Percentiles rank a stretch among this genome's conserved stretches.
Evolutionary conservation across 2,113 vertebrate species (phyloP).

Genomic region (Dendrocopos noguchii): DNA sequence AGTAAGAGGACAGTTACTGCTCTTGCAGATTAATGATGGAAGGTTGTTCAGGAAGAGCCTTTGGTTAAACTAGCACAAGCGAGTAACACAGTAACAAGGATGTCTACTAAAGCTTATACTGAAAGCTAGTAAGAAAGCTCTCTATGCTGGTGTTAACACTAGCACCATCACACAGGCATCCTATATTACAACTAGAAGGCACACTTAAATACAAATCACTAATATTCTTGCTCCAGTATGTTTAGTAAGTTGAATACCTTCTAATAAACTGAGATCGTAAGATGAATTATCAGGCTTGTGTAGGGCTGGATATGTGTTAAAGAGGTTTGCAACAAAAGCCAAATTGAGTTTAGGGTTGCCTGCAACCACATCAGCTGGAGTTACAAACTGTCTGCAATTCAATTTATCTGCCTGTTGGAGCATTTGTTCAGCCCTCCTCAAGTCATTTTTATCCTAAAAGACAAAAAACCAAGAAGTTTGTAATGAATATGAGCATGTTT

Average conservation of each 20-base stretch:
- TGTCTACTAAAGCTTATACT: background rate
- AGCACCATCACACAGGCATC: background rate
- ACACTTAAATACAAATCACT: background rate
- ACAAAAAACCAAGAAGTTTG: constrained; percentile 12
- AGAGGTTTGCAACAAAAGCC: constrained; percentile 96
- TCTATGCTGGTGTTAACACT: background rate
- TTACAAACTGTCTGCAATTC: constrained; percentile 96
- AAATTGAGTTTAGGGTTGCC: constrained; percentile 97
- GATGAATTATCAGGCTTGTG: constrained; percentile 74
- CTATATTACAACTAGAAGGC: background rate
- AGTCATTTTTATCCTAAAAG: constrained; percentile 84
- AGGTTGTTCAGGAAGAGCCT: constrained; percentile 7
- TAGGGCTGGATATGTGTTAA: constrained; percentile 89
- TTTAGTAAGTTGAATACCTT: constrained; percentile 78
- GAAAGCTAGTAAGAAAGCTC: background rate
- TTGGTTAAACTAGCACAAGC: background rate
- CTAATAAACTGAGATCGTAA: constrained; percentile 83
- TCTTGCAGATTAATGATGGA: background rate
- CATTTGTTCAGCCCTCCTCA: constrained; percentile 90
- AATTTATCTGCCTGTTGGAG: constrained; percentile 90
- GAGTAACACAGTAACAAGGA: background rate
- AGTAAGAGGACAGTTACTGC: background rate
- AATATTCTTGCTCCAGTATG: background rate
- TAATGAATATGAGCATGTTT: background rate
- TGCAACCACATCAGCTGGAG: constrained; percentile 89